Conservation (phyloP, 53 echinoderm and acorn worm genomes). For the Paracentrotus lividus region DNA sequence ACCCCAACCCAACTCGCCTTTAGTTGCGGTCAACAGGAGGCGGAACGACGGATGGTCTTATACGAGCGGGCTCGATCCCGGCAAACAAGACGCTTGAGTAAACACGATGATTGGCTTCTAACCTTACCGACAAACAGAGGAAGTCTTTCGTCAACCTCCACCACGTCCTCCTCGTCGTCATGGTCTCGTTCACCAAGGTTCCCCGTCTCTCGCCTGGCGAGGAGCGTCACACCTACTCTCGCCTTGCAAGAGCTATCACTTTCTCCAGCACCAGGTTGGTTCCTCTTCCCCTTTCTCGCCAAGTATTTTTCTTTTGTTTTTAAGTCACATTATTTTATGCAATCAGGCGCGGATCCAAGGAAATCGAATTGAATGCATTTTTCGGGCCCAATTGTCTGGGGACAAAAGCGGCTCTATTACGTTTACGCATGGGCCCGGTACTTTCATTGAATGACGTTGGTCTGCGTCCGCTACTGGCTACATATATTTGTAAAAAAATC, state of each 20-base stretch:
- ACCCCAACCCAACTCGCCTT: constrained; percentile 84
- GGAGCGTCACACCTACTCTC: constrained; percentile 83
- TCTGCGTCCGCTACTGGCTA: no score
- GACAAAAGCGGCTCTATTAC: no score
- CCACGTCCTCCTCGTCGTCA: not conserved
- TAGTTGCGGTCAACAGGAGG: constrained; percentile 88
- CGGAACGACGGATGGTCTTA: constrained; percentile 78
- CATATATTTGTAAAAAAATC: no score
- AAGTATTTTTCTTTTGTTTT: no score
- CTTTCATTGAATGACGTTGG: no score
- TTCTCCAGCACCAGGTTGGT: constrained; percentile 79
- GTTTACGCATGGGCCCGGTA: no score
- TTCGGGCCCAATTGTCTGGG: no score
- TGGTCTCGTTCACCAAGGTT: constrained; percentile 88
- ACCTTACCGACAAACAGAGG: constrained; percentile 47
- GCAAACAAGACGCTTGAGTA: constrained; percentile 45
- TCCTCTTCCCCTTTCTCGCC: no score
- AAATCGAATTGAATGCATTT: no score
- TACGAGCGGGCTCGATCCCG: constrained; percentile 73
- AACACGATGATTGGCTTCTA: constrained; percentile 45
- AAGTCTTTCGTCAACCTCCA: not conserved
- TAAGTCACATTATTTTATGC: no score
- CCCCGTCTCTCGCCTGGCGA: constrained; percentile 81
- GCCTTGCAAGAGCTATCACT: constrained; percentile 79
- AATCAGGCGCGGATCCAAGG: no score